Percentiles rank a stretch among this genome's conserved stretches.
Evolutionary conservation across 2,113 vertebrate species (phyloP).

Genomic region (Notarius lentiginosus): DNA sequence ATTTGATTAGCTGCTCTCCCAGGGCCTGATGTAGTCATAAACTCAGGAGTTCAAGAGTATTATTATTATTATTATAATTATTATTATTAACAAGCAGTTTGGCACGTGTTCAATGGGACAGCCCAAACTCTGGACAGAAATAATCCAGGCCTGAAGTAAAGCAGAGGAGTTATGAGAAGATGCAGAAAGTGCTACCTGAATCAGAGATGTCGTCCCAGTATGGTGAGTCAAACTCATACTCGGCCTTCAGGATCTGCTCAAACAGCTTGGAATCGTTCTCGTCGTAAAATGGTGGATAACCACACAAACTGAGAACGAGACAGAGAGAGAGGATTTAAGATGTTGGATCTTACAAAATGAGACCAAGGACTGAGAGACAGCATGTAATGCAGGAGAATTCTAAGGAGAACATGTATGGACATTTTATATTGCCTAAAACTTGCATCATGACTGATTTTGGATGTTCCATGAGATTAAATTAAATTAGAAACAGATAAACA

Average conservation of each 20-base stretch:
- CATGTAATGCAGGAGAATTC: not conserved
- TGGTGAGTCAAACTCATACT: slow-evolving; percentile 97
- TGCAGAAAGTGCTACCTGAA: slow-evolving; percentile 77
- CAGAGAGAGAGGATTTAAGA: not conserved
- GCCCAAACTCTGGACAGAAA: not conserved
- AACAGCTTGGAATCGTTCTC: slow-evolving; percentile 97
- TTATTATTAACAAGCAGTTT: slow-evolving; percentile 10
- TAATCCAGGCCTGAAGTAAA: not conserved
- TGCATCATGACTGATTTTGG: not conserved
- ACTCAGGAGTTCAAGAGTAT: not conserved
- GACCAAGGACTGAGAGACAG: not conserved
- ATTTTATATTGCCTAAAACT: not conserved
- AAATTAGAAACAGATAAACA: not conserved
- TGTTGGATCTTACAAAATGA: not conserved
- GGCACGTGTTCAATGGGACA: slow-evolving; percentile 4
- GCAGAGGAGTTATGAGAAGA: not conserved
- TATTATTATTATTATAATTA: slow-evolving; percentile 19
- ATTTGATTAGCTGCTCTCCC: not conserved
- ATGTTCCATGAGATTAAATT: not conserved
- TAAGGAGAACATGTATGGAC: not conserved
- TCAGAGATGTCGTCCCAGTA: slow-evolving; percentile 99
- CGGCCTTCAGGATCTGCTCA: slow-evolving; percentile 93
- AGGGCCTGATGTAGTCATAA: not conserved
- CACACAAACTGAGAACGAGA: slow-evolving; percentile 81
- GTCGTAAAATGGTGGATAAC: slow-evolving; percentile 96